Evolutionary conservation across 2,888 invertebrate genomes (phyloP).

Genomic region (Rosalia funebris): DNA sequence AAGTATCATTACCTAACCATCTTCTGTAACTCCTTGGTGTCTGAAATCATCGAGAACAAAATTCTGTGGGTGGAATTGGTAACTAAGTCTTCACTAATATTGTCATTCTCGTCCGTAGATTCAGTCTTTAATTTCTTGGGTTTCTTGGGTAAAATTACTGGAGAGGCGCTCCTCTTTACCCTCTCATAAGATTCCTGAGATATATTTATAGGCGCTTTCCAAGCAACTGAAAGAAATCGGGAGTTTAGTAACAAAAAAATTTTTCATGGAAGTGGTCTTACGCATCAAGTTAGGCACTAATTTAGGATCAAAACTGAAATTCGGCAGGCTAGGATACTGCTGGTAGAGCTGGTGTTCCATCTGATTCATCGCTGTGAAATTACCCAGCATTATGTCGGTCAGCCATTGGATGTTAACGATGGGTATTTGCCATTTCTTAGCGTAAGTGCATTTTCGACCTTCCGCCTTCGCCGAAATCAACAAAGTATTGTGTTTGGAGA

Average conservation of each 20-base stretch:
- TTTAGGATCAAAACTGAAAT: constrained; percentile 85
- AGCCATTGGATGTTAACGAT: constrained; percentile 95
- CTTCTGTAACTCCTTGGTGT: constrained; percentile 61
- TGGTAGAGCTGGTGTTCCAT: constrained; percentile 87
- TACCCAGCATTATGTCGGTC: constrained; percentile 90
- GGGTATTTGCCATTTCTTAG: constrained; percentile 91
- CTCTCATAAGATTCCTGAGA: constrained; percentile 88
- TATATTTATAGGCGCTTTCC: constrained; percentile 93
- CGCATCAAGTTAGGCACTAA: constrained; percentile 91
- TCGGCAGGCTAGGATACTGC: constrained; percentile 80
- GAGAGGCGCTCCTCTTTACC: constrained; percentile 78
- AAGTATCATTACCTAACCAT: constrained; percentile 67
- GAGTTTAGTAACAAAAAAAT: background rate
- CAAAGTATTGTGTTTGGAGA: constrained; percentile 82
- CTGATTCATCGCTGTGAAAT: constrained; percentile 83
- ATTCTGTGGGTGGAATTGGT: constrained; percentile 65
- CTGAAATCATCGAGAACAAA: constrained; percentile 67
- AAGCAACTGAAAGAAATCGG: constrained; percentile 74
- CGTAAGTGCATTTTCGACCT: constrained; percentile 88
- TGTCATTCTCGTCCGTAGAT: constrained; percentile 54
- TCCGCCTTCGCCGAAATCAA: constrained; percentile 83
- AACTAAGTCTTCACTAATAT: constrained; percentile 50
- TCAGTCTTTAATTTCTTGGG: constrained; percentile 68
- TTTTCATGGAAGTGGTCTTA: constrained; percentile 64
- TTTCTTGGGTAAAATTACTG: constrained; percentile 65